Percentiles rank a stretch among this genome's conserved stretches.
These are phyloP conservation scores for Arrhamphus sclerolepis DNA, from an alignment of 2,797 vertebrate species.

Conservation along the genomic window DNA sequence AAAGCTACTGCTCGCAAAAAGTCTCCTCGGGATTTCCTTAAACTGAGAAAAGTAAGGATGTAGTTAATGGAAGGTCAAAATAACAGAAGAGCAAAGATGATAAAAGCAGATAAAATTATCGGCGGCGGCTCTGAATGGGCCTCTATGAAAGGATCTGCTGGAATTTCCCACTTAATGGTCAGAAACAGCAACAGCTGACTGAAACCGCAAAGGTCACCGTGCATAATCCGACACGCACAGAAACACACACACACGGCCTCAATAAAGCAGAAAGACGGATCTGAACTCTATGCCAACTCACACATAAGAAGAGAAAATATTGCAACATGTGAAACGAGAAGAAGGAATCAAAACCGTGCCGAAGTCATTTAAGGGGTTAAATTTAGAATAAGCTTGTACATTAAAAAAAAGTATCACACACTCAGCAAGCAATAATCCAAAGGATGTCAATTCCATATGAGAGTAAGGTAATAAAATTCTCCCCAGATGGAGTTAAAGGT, in stretches of 20 bases:
- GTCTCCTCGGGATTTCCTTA: background rate
- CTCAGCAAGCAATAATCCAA: too few relatives aligned
- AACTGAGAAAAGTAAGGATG: background rate
- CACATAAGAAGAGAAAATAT: constrained; percentile 7
- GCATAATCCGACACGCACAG: constrained; percentile 49
- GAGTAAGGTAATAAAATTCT: background rate
- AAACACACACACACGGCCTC: constrained; percentile 54
- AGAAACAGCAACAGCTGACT: constrained; percentile 72
- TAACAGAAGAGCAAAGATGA: background rate
- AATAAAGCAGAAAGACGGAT: constrained; percentile 30
- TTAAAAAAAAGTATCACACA: background rate
- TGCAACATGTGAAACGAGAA: background rate
- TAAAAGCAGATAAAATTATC: background rate
- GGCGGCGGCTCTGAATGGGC: constrained; percentile 40
- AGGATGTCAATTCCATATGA: background rate
- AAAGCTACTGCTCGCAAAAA: constrained; percentile 29
- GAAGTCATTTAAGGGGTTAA: background rate
- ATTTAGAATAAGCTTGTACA: background rate
- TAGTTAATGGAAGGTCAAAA: background rate
- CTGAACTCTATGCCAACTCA: background rate
- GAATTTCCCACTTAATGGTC: constrained; percentile 65
- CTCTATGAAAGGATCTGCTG: constrained; percentile 51
- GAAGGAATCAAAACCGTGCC: too few relatives aligned
- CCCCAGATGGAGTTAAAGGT: background rate
- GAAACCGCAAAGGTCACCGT: constrained; percentile 67